Base-by-base conservation (phyloP, 1,140 invertebrate genomes). In the Euglossa dilemma region DNA sequence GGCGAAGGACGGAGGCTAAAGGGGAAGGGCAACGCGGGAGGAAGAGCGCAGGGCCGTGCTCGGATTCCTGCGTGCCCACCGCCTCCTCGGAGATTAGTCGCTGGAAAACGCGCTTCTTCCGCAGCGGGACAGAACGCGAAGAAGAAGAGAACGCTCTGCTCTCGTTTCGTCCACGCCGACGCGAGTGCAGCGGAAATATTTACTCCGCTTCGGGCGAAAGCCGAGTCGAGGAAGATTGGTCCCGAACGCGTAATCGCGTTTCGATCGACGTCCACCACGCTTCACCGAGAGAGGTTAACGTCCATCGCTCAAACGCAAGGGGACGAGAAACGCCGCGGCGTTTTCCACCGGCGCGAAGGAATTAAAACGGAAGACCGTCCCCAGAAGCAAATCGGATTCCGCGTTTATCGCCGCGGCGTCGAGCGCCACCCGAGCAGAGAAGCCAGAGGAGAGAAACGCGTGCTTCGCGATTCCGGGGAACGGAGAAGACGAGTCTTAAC, bases 1-100 rank as follows among this genome's bases (percentile, higher is more conserved):
- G 67, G 71, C 67, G 63, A 80, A 66, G 66, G 61, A 73, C 59
- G 63, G 36, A 63, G 47, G 73, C 36, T 16, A 43, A 47, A 50
- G 61, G 72, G 78, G 63, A 74, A 76, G 80, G 74, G 78, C 47
- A 76, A 64, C 74, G 78, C 63, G 83, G 59, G 77, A 79, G 77
- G 84, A 82, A 50, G 64, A 64, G 72, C 45, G 66, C 92, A 93
- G 93, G 90, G 91, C 90, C 87, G 92, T 93, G 89, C 88, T 90
- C 84, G 84, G 76, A 86, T 91, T 92, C 90, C 89, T 85, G 70
- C 84, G 87, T 85, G 66, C 89, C 87, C 84, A 45, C 52, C n/a
- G n/a, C n/a, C 59, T 66, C 61, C 36, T 36, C 4, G 1, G 36
- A 36, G 36, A 36, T 36, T 36, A 36, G 36, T 36, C 36, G 36